phyloP scores from a whole-genome alignment of 2,797 vertebrate species.

The Bucorvus abyssinicus region DNA sequence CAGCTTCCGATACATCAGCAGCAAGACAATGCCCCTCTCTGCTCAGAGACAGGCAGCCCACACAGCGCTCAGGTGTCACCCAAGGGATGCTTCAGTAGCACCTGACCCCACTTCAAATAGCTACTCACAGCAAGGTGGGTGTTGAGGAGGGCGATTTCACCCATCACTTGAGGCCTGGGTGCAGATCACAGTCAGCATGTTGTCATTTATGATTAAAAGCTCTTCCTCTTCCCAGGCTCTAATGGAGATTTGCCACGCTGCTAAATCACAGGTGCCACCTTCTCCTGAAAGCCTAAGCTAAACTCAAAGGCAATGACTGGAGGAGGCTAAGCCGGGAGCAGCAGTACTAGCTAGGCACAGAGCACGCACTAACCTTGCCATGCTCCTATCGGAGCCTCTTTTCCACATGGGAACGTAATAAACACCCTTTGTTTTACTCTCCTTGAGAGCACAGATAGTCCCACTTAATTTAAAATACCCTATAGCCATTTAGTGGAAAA shows the following conservation, averaged over 20 bases:
- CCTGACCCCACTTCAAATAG: background rate
- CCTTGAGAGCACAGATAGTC: background rate
- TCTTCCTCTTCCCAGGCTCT: background rate
- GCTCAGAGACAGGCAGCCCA: background rate
- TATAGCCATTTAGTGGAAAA: background rate
- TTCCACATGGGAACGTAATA: background rate
- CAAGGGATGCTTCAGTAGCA: background rate
- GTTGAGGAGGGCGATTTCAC: background rate
- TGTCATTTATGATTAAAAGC: conserved; percentile 1
- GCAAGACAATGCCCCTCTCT: background rate
- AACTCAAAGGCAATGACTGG: background rate
- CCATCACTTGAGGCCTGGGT: background rate
- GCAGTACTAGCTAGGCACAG: background rate
- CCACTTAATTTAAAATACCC: background rate
- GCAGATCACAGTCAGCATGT: background rate
- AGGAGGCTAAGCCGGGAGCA: background rate
- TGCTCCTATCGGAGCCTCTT: background rate
- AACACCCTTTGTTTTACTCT: background rate
- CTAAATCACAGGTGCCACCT: background rate
- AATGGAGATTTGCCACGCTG: background rate
- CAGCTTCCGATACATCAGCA: accelerated
- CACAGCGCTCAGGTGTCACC: background rate
- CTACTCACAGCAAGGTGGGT: background rate
- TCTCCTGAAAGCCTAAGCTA: background rate
- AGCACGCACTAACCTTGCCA: background rate